Evolutionary conservation across 2,888 invertebrate genomes (phyloP).

Genomic region (Troglohyphantes excavatus): DNA sequence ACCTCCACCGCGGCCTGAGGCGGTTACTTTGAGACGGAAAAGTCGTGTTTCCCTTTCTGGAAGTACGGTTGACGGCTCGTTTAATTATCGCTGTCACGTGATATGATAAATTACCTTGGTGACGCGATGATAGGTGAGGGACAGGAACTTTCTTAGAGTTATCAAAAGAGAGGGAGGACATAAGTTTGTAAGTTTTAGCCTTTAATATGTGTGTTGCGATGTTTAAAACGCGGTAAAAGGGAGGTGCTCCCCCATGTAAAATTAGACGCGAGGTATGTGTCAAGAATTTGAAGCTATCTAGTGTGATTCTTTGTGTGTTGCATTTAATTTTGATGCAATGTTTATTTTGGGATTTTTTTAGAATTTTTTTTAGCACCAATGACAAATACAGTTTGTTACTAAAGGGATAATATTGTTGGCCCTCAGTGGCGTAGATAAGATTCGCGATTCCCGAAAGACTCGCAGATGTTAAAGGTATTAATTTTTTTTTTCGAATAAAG

Average conservation of each 20-base stretch:
- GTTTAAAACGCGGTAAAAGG: not conserved
- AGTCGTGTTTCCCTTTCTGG: not conserved
- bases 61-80: slow-evolving; percentile 8
- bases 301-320: not conserved
- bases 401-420: no score
- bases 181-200: not conserved
- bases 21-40: not conserved
- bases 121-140: not conserved
- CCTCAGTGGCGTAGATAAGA: no score
- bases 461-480: no score
- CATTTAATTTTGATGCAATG: not conserved
- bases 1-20: not conserved
- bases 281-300: not conserved
- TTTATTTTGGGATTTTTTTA: no score
- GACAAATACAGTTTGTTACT: no score
- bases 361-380: no score
- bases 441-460: no score
- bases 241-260: not conserved
- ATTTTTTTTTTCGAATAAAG: no score
- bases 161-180: not conserved
- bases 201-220: not conserved
- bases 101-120: slow-evolving; percentile 9
- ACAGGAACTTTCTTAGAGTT: not conserved
- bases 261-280: not conserved
- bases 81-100: slow-evolving; percentile 6